phyloP scores from a whole-genome alignment of 2,113 vertebrate species.

The Pipra filicauda region DNA sequence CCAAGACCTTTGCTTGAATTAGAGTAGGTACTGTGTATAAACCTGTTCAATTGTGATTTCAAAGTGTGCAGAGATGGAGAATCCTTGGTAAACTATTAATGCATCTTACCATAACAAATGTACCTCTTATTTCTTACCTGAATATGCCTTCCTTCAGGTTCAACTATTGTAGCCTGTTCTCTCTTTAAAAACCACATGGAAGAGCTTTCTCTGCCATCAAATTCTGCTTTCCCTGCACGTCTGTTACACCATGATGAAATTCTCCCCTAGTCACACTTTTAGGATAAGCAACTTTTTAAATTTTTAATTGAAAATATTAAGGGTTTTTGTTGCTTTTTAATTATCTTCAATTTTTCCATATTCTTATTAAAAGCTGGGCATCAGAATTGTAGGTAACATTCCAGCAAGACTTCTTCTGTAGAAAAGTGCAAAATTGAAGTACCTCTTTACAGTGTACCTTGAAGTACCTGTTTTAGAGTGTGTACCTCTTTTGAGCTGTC shows the following conservation, averaged over 20 bases:
- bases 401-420: neutral
- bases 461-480: neutral
- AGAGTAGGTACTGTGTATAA: neutral
- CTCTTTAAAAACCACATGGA: neutral
- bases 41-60: neutral
- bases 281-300: neutral
- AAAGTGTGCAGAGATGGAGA: neutral
- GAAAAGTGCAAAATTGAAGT: neutral
- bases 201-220: neutral
- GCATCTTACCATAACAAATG: neutral
- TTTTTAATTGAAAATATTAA: neutral
- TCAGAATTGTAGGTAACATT: neutral
- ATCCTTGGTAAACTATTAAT: neutral
- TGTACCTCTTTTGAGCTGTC: neutral
- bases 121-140: neutral
- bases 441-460: neutral
- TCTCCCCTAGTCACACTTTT: neutral
- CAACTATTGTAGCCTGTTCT: neutral
- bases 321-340: neutral
- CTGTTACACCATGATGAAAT: rapidly evolving
- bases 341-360: rapidly evolving
- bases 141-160: neutral
- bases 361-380: neutral
- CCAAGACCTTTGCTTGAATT: neutral
- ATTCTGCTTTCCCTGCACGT: neutral